Evolutionary conservation across 2,113 vertebrate genomes (phyloP), one percentile per base, ranked within the genome.

Genomic region (Pseudorasbora parva): DNA sequence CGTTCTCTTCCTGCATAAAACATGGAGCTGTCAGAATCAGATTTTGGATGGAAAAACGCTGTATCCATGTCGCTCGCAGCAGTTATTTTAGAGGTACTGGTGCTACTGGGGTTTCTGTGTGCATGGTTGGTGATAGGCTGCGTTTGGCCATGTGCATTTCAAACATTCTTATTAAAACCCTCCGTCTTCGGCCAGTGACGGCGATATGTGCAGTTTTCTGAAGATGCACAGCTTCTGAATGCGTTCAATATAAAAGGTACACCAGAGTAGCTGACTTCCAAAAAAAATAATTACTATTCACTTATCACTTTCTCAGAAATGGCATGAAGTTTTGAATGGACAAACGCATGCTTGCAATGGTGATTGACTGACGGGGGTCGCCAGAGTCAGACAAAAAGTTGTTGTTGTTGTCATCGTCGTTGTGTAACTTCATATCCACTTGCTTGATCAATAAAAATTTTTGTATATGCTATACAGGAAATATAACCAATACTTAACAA

Each of bases 1-100:
- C 0, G 4, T 43, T 78, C 33, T 23, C 15, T 60, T 59, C 3
- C 33, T 78, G 56, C 76, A 60, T 78, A 45, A 78, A 78, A 60
- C 37, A 62, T 78, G 56, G 33, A 25, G 56, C 37, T 78, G 76
- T 78, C 76, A 78, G 27, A 56, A 15, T 60, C 4, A 1, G 56
- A 23, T 45, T 15, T 45, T 25, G 56, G 76, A 76, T 54, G 49
- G 25, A 37, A 27, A 56, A 56, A 12, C 0, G 30, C 54, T 41
- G 8, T 17, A 23, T 21, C 54, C 54, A 45, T 72, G 19, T 57
- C 30, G 37, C 33, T 77, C 14, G 6, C 27, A 8, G 19, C 49
- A 56, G 49, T n/a, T 76, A 15, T 57, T 76, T 76, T n/a, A 57
- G 30, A 25, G 30, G 57, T 21, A 15, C 74, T 7, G 25, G 15